phyloP scores from a whole-genome alignment of 1,140 invertebrate species.

The Heliconius congener region DNA sequence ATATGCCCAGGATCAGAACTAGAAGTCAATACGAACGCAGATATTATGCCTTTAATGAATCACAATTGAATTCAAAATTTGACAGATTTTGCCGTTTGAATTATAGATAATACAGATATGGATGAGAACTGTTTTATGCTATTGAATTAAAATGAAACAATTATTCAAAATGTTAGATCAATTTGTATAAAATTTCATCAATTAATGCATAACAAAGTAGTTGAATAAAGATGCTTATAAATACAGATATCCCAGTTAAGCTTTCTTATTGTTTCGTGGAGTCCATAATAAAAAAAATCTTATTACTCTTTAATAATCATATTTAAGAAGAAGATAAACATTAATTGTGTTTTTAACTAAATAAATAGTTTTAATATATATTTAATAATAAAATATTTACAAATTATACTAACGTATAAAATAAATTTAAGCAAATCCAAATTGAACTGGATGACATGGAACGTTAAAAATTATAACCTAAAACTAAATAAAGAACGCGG shows the following conservation, averaged over 20 bases:
- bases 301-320: neutral
- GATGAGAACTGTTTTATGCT: no score
- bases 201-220: neutral
- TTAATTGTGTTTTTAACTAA: no score
- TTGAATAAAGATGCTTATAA: neutral
- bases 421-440: neutral
- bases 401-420: neutral
- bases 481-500: conserved; percentile 3
- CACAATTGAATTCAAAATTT: conserved; percentile 38
- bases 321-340: no score
- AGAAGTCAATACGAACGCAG: conserved; percentile 14
- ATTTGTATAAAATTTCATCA: neutral
- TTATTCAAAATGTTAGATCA: no score
- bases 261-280: neutral
- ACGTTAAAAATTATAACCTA: conserved; percentile 19
- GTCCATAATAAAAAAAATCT: neutral
- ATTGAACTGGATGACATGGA: neutral
- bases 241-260: neutral
- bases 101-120: neutral
- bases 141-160: no score
- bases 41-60: conserved; percentile 11
- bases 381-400: neutral
- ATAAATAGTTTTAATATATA: no score
- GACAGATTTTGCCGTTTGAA: conserved; percentile 38
- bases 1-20: neutral